Evolutionary conservation across 2,888 invertebrate genomes (phyloP).

Genomic region (Hoplodrina ambigua): DNA sequence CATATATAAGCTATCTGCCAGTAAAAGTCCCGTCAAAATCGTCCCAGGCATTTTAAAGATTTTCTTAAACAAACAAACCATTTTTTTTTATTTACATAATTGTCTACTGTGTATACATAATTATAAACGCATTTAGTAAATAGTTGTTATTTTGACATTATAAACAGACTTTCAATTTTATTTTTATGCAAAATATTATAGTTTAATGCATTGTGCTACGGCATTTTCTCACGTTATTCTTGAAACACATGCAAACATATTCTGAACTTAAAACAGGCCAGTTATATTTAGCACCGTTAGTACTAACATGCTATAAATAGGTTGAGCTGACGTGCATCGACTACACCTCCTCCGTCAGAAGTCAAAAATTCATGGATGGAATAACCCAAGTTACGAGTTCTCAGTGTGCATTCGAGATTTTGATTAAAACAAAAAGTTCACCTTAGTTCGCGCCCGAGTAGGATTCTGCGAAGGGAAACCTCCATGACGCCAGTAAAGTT

Average conservation of each 20-base stretch:
- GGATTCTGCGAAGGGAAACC: not conserved
- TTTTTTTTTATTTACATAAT: no score
- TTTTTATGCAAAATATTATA: not conserved
- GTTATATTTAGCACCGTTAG: not conserved
- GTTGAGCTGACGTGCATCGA: not conserved
- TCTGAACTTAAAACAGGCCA: not conserved
- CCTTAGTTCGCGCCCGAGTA: not conserved
- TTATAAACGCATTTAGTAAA: no score
- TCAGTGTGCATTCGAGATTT: not conserved
- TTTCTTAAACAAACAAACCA: no score
- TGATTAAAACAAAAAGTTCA: not conserved
- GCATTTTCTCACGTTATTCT: not conserved
- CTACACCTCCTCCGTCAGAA: not conserved
- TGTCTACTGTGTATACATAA: no score
- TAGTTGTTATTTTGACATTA: no score
- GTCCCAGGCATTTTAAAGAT: no score
- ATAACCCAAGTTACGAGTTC: slow-evolving; percentile 22
- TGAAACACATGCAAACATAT: not conserved
- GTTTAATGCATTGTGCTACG: not conserved
- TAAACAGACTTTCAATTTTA: no score
- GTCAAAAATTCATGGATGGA: slow-evolving; percentile 15
- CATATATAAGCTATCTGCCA: no score
- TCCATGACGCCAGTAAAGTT: slow-evolving; percentile 16
- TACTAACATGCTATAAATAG: slow-evolving; percentile 29
- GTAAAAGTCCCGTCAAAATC: no score